Evolutionary conservation across 2,113 vertebrate genomes (phyloP).

Genomic region (Acrocephalus arundinaceus): DNA sequence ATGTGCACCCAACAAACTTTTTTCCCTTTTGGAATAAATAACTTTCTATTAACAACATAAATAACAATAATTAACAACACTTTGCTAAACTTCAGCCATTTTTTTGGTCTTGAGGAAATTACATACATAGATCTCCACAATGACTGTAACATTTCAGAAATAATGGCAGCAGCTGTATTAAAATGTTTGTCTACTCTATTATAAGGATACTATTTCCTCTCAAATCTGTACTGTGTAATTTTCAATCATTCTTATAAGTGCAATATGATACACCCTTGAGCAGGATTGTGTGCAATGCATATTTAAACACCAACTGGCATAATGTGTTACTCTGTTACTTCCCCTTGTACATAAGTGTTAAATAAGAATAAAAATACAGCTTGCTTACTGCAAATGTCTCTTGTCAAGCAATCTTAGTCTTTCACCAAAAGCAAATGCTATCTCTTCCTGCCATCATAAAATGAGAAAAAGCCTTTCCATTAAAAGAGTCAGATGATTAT

Average conservation of each 20-base stretch:
- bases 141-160: neutral
- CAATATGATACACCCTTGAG: neutral
- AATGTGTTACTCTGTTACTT: neutral
- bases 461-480: neutral
- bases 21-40: neutral
- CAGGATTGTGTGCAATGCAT: neutral
- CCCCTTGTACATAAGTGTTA: neutral
- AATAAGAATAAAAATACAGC: neutral
- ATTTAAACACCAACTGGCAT: neutral
- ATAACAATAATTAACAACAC: neutral
- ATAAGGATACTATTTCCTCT: neutral
- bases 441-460: neutral
- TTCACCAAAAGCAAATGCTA: neutral
- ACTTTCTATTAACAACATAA: neutral
- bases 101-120: neutral
- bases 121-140: neutral
- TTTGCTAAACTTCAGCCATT: neutral
- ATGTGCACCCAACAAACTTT: neutral
- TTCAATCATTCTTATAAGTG: neutral
- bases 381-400: neutral
- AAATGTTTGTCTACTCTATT: neutral
- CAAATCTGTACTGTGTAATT: neutral
- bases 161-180: neutral
- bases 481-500: neutral
- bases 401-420: neutral